phyloP scores from a whole-genome alignment of 2,113 vertebrate genomes.

The Epinephelus moara region DNA sequence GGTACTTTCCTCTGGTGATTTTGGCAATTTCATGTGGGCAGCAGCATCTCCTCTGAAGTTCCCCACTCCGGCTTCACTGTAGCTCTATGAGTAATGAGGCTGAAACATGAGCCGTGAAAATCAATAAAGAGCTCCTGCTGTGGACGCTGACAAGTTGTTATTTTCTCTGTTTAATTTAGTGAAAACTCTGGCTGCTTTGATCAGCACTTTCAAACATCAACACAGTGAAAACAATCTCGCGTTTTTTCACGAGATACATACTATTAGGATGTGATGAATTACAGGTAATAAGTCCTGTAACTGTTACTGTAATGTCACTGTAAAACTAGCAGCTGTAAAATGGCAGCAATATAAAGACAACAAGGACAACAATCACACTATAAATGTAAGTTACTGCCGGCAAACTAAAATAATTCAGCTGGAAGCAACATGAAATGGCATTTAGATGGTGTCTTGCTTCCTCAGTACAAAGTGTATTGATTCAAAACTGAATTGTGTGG shows the following conservation, averaged over 20 bases:
- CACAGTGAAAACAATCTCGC: background rate
- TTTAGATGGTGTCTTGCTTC: conserved; percentile 36
- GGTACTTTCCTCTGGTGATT: conserved; percentile 46
- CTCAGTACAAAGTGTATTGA: conserved; percentile 17
- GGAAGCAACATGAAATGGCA: conserved; percentile 23
- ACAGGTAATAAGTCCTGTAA: conserved; percentile 27
- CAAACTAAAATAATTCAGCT: conserved; percentile 45
- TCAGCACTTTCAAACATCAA: conserved; percentile 62
- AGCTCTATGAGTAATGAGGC: conserved; percentile 57
- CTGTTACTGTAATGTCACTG: conserved; percentile 33
- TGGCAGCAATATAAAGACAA: conserved; percentile 12
- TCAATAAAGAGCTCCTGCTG: conserved; percentile 61
- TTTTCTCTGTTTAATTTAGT: conserved; percentile 54
- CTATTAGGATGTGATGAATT: conserved; percentile 27
- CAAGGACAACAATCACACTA: background rate
- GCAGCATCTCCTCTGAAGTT: conserved; percentile 19
- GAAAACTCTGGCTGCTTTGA: conserved; percentile 57
- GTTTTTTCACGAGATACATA: background rate
- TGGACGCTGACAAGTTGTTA: conserved; percentile 37
- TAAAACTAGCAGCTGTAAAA: conserved; percentile 29
- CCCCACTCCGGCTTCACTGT: background rate
- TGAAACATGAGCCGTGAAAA: conserved; percentile 53
- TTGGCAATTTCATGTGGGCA: conserved; percentile 42
- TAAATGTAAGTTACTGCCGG: conserved; percentile 31
- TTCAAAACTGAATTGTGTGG: conserved; percentile 12